Conservation (phyloP, 2,888 invertebrate genomes). For the Dorcus parallelipipedus region DNA sequence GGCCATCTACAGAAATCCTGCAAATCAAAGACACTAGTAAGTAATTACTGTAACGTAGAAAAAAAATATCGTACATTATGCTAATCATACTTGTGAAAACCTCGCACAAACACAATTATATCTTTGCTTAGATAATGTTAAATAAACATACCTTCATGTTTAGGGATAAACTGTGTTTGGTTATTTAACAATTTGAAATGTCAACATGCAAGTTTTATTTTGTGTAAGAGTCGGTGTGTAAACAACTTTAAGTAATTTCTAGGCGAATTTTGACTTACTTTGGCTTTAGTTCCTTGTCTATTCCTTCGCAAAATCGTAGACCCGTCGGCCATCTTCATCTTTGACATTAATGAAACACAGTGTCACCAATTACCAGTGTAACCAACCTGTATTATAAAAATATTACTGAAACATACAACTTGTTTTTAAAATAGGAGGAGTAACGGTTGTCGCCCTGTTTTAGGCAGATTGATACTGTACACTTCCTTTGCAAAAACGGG, state of each 20-base stretch:
- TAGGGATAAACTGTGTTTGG: neutral
- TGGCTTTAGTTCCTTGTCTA: constrained; percentile 86
- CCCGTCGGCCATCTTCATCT: constrained; percentile 83
- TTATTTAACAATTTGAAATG: neutral
- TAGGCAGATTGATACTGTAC: too few species aligned
- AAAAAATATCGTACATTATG: too few species aligned
- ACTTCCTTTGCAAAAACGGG: too few species aligned
- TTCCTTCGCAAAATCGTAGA: constrained; percentile 81
- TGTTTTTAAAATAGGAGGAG: too few species aligned
- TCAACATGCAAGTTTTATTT: neutral
- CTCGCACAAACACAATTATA: too few species aligned
- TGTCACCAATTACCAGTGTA: too few species aligned
- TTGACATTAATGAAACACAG: constrained; percentile 30
- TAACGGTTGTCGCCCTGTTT: too few species aligned
- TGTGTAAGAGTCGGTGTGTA: too few species aligned
- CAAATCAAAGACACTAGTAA: constrained; percentile 4
- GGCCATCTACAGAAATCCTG: constrained; percentile 98
- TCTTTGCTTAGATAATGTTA: too few species aligned
- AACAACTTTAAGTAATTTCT: neutral
- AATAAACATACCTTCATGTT: neutral
- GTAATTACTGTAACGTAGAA: neutral
- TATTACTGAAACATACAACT: too few species aligned
- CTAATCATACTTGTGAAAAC: too few species aligned
- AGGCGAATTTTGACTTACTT: constrained; percentile 53
- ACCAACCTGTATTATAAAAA: too few species aligned